Conservation (phyloP, 2,113 vertebrate species). For the Meles meles region DNA sequence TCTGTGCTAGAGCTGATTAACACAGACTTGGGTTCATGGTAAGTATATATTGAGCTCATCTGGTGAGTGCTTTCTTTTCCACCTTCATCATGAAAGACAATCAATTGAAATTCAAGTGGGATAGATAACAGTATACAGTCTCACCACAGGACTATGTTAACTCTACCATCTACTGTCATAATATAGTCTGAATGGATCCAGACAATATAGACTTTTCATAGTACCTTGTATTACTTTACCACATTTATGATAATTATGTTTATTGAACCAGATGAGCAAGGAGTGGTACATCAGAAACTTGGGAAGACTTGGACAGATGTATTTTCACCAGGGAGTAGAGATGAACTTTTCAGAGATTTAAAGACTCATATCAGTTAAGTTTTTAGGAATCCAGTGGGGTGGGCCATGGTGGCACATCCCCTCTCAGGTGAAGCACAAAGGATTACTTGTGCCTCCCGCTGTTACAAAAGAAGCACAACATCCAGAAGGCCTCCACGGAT, state of each 20-base stretch:
- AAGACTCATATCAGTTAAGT: neutral
- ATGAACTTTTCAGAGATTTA: neutral
- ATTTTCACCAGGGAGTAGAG: neutral
- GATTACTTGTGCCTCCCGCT: neutral
- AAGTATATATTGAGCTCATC: neutral
- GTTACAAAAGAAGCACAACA: neutral
- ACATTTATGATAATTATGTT: neutral
- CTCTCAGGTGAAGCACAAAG: neutral
- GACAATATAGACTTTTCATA: neutral
- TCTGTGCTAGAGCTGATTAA: neutral
- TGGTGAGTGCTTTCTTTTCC: neutral
- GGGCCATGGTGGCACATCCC: neutral
- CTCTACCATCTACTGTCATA: neutral
- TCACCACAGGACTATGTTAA: neutral
- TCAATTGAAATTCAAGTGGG: neutral
- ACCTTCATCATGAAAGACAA: neutral
- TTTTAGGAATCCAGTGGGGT: neutral
- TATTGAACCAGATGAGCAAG: neutral
- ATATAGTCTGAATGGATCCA: neutral
- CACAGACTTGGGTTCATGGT: neutral
- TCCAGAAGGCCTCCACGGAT: neutral
- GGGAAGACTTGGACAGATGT: neutral
- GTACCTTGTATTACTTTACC: neutral
- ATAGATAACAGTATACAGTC: neutral
- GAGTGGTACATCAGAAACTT: neutral